Evolutionary conservation across 2,113 vertebrate species (phyloP), one percentile per base, ranked within the genome.

Genomic region (Platichthys stellatus): DNA sequence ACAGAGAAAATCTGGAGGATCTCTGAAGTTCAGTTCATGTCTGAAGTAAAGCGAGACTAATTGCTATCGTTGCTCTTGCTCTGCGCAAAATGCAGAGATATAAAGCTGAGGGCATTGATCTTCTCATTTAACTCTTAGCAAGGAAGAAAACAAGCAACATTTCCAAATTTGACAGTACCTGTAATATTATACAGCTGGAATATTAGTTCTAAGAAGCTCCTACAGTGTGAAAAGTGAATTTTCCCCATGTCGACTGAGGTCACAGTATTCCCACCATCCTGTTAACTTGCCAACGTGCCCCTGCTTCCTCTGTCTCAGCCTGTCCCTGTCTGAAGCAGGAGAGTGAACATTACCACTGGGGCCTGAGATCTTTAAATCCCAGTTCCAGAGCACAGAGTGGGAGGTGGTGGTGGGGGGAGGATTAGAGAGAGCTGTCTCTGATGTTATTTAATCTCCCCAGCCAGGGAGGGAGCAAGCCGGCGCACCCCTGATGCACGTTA

Each of bases 401-500:
- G 82, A 78, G 73, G 81, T 54, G 65, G 20, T n/a, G 38, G n/a
- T 5, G 31, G 10, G 12, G 77, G 74, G 58, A 74, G 83, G 89
- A 90, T 92, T 90, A 91, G 66, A 81, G 69, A 49, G 67, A 79
- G 82, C 81, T 59, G 84, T 83, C 77, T 92, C 81, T 90, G 90
- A 90, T 92, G 88, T 93, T 90, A 88, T 93, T 93, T 93, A 92
- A 93, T 93, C 91, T 91, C 79, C 79, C 76, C 65, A 79, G 89
- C 88, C 88, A 85, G 86, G 72, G 88, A 88, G 74, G 15, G 66
- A 83, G 86, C 75, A n/a, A 83, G 84, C 76, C 74, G 38, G 78
- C 67, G 59, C 65, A 69, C 84, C 79, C 79, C 83, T 82, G 88
- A 86, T 88, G 85, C 83, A 86, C 71, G 67, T 88, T 89, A 89